phyloP scores from a whole-genome alignment of 1,140 invertebrate genomes.

The Pachyrhynchus sulphureomaculatus region DNA sequence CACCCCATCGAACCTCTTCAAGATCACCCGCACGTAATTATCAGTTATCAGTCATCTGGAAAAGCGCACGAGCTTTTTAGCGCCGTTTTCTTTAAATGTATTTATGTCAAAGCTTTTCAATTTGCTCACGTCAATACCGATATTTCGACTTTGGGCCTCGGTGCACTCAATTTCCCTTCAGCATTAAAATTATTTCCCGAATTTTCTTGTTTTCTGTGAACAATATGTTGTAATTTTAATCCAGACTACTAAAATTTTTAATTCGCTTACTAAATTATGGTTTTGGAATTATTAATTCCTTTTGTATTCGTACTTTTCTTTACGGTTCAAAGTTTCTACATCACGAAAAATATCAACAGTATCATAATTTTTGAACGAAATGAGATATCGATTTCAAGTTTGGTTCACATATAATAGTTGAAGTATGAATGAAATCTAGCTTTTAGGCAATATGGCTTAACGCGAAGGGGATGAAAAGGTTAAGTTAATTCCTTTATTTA shows the following conservation, averaged over 20 bases:
- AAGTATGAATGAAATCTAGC: no score
- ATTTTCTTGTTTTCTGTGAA: background rate
- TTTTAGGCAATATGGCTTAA: no score
- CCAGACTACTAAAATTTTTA: background rate
- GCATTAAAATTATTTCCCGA: background rate
- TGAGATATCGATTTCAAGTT: no score
- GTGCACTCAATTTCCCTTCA: slow-evolving; percentile 39
- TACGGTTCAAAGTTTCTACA: no score
- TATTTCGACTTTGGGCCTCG: slow-evolving; percentile 26
- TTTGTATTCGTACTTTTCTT: no score
- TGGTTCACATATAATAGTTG: no score
- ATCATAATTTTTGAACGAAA: no score
- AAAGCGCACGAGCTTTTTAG: slow-evolving; percentile 48
- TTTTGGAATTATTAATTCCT: no score
- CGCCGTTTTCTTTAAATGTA: slow-evolving; percentile 45
- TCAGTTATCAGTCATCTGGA: slow-evolving; percentile 48
- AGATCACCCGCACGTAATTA: slow-evolving; percentile 52
- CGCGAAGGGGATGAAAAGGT: no score
- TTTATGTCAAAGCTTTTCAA: slow-evolving; percentile 40
- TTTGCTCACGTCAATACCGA: slow-evolving; percentile 31
- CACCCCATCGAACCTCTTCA: slow-evolving; percentile 45
- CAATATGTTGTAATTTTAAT: slow-evolving; percentile 8
- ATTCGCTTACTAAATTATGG: background rate
- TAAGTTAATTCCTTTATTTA: no score
- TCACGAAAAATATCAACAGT: no score